Base-by-base conservation (phyloP, 2,797 vertebrate species). In the Hoplostethus mediterraneus region DNA sequence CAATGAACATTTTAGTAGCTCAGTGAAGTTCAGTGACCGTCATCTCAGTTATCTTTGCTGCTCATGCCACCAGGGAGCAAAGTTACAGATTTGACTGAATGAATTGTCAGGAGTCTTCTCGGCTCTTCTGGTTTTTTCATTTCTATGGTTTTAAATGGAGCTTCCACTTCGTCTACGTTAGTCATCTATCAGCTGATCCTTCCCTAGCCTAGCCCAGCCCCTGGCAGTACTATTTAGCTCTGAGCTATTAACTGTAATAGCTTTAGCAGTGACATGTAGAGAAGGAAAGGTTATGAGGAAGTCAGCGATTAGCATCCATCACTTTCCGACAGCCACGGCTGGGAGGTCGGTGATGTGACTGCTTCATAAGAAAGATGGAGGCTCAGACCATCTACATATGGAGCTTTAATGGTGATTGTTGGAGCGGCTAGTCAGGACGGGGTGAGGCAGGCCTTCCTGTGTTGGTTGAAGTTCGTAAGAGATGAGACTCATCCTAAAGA, bases 11-110 rank as follows among this genome's bases (percentile, higher is more conserved):
- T 48, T 68, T 14, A 71, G 44, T 3, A 47, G 44, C 14, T 13
- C 12, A 47, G 44, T 47, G 38, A 73, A 71, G 66, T 76, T 79
- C 69, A 75, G 13, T 0, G 65, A 67, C 71, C 65, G 55, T 78
- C 68, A 2, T 13, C 1, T 5, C 5, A 2, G 70, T 68, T 76
- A 76, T 75, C 65, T 14, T n/a, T 28, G 70, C 59, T 48, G 69
- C 30, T 17, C 25, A 9, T 28, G 60, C 73, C 51, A 47, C 53
- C 4, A 60, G 59, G 73, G 61, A 38, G 42, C 59, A 11, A 17
- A 21, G 62, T 28, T 66, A 33, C 33, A 33, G 4, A 33, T 33
- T 4, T 65, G 56, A 17, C 49, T 1, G 0, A 56, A 14, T 54
- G 62, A 63, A 83, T 77, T 21, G 47, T 45, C 45, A 59, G 7